Evolutionary conservation across 2,888 invertebrate genomes (phyloP), one percentile per base, ranked within the genome.

Genomic region (Lypha dubia): DNA sequence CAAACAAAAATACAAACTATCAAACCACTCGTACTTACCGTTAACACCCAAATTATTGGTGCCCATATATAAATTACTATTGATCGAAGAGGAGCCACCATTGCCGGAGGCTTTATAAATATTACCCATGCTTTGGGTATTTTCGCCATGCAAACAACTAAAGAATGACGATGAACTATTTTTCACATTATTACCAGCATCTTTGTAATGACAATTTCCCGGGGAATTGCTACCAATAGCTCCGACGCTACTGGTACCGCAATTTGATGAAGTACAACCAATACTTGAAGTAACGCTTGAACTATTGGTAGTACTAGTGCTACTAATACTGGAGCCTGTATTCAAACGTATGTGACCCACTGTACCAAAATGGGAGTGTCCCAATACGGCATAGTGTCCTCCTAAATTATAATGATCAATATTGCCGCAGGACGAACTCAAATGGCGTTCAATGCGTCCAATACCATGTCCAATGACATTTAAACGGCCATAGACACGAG

Each of bases 371-470:
- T 92, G 92, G 1, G 92, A 92, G 84, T 92, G 92, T 0, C 92
- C 92, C 58, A 92, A 86, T 8, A 92, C 92, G 0, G 92, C 92
- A 76, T 92, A 92, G 68, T 92, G 92, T 0, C 92, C 92, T 5
- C 92, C 92, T 11, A 92, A 87, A 87, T 93, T 93, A 60, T 92
- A 93, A 85, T 93, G 93, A 88, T 93, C 93, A 77, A 94, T 93
- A 89, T 94, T 94, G 76, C 95, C 94, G 89, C 95, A 95, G n/a
- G 95, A 95, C 0, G 95, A 95, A 73, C 94, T 94, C 80, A 95
- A 92, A 87, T 94, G 94, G 8, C 94, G 91, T 87, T 93, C 94
- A 85, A 94, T 94, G 84, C 94, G 92, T 20, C 94, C 94, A 56
- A 93, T 93, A 15, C 93, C 93, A 86, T 93, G 92, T 0, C 94